Evolutionary conservation across 2,888 invertebrate genomes (phyloP).

Genomic region (Desoria tigrina): DNA sequence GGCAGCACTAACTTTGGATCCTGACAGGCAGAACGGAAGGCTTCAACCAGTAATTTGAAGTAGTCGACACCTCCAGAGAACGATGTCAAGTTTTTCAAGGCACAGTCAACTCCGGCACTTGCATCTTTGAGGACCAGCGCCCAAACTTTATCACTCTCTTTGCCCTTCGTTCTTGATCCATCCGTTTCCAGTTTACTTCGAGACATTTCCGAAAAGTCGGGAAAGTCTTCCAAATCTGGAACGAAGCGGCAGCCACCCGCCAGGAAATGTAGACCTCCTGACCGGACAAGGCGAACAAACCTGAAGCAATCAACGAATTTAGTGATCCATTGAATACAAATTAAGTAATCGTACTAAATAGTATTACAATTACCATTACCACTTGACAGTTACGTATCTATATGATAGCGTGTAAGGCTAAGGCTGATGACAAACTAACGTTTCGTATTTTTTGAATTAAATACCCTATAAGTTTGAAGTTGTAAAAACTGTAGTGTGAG

Average conservation of each 20-base stretch:
- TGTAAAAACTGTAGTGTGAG: no score
- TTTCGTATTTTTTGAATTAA: no score
- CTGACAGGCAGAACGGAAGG: constrained; percentile 83
- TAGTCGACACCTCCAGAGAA: constrained; percentile 42
- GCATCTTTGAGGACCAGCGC: constrained; percentile 29
- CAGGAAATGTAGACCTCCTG: constrained; percentile 89
- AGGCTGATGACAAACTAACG: no score
- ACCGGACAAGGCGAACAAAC: constrained; percentile 90
- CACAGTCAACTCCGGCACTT: constrained; percentile 34
- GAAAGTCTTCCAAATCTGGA: constrained; percentile 71
- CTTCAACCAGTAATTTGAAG: constrained; percentile 78
- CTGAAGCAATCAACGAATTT: constrained; percentile 58
- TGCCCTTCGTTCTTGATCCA: constrained; percentile 76
- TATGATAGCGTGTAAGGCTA: no score
- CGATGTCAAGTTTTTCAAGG: constrained; percentile 39
- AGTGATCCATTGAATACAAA: no score
- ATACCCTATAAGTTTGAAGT: no score
- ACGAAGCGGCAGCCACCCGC: constrained; percentile 88
- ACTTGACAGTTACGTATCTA: no score
- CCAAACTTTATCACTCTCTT: constrained; percentile 10
- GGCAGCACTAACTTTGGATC: constrained; percentile 61
- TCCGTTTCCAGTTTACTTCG: constrained; percentile 59
- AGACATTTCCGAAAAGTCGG: constrained; percentile 62
- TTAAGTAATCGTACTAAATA: no score
- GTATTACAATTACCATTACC: no score